phyloP scores from a whole-genome alignment of 2,888 invertebrate species.

The Melitaea athalia region DNA sequence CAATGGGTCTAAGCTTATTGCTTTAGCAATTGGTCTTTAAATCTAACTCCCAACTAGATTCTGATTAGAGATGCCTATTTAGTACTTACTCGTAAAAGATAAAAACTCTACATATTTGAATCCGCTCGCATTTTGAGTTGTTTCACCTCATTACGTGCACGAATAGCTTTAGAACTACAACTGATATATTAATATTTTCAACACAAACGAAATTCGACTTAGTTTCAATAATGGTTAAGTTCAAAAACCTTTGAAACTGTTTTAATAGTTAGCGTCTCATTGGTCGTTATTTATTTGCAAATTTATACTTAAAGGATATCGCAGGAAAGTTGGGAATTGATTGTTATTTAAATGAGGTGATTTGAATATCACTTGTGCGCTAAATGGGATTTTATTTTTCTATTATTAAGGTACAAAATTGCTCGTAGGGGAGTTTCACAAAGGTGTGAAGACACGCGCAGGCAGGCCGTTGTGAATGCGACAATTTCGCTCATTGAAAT shows the following conservation, averaged over 20 bases:
- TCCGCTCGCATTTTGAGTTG: slow-evolving; percentile 69
- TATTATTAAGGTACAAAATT: slow-evolving; percentile 42
- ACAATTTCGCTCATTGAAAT: slow-evolving; percentile 73
- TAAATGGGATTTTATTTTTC: slow-evolving; percentile 42
- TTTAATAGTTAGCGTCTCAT: slow-evolving; percentile 44
- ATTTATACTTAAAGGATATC: slow-evolving; percentile 69
- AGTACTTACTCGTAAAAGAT: slow-evolving; percentile 47
- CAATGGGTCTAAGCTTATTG: slow-evolving; percentile 2
- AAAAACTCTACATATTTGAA: slow-evolving; percentile 53
- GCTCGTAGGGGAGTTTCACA: slow-evolving; percentile 41
- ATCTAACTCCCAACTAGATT: slow-evolving; percentile 42
- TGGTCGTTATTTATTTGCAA: slow-evolving; percentile 59
- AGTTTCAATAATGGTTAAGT: slow-evolving; percentile 15
- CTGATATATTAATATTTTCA: slow-evolving; percentile 33
- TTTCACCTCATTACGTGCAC: slow-evolving; percentile 75
- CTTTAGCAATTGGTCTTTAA: slow-evolving; percentile 17
- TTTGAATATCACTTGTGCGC: slow-evolving; percentile 38
- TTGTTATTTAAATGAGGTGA: slow-evolving; percentile 53
- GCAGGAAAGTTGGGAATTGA: slow-evolving; percentile 68
- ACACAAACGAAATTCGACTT: slow-evolving; percentile 34
- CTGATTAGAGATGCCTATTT: slow-evolving; percentile 45
- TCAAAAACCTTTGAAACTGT: slow-evolving; percentile 35
- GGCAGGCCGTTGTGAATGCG: slow-evolving; percentile 59
- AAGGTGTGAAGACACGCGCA: slow-evolving; percentile 70
- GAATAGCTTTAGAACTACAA: slow-evolving; percentile 59